Evolutionary conservation across 2,888 invertebrate species (phyloP).

Genomic region (Amphimallon solstitiale): DNA sequence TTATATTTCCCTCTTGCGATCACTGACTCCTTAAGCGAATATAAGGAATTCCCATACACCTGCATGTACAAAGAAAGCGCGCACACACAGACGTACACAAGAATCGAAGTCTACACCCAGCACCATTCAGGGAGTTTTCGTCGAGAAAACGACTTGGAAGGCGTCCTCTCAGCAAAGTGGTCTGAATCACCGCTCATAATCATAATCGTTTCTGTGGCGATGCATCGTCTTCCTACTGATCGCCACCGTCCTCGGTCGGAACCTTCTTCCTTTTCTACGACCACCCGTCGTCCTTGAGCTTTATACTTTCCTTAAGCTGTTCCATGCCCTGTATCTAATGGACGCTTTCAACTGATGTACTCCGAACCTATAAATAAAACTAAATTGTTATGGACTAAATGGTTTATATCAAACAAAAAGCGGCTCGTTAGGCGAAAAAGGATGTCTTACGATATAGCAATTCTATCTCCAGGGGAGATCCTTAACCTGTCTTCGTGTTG

Average conservation of each 20-base stretch:
- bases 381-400: conserved; percentile 54
- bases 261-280: background rate
- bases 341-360: conserved; percentile 54
- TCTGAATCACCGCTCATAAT: conserved; percentile 57
- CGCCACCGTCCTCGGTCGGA: background rate
- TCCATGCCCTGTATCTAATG: conserved; percentile 54
- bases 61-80: background rate
- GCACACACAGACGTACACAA: conserved; percentile 11
- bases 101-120: conserved; percentile 13
- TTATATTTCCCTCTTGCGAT: conserved; percentile 8
- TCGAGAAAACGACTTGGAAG: conserved; percentile 29
- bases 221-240: conserved; percentile 19
- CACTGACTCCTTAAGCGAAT: conserved; percentile 5
- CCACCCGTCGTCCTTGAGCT: conserved; percentile 50
- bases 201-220: conserved; percentile 52
- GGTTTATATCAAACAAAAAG: conserved; percentile 55
- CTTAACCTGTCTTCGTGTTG: conserved; percentile 26
- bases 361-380: conserved; percentile 53
- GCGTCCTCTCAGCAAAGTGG: conserved; percentile 53
- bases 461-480: conserved; percentile 46
- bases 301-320: conserved; percentile 51
- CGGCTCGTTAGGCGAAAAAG: conserved; percentile 50
- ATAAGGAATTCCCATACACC: conserved; percentile 2
- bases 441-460: conserved; percentile 46
- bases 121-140: conserved; percentile 17